A percentile compares a stretch with the other conserved stretches of the same genome.
Conservation (phyloP, 2,797 vertebrate genomes). For the Petrocephalus schoutedeni region DNA sequence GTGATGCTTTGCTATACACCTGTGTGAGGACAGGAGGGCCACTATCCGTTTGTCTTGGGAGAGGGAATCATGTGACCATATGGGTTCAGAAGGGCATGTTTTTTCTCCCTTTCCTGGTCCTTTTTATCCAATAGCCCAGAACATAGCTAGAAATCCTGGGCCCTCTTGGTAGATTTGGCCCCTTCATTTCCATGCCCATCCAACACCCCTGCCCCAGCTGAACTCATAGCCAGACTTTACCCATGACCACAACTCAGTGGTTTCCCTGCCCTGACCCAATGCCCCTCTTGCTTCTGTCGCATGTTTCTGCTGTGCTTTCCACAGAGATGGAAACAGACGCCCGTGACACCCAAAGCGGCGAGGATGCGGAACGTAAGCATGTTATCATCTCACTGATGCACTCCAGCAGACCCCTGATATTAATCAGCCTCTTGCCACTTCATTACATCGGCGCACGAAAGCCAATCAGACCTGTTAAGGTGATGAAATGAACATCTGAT, state of each 20-base stretch:
- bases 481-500: constrained; percentile 34
- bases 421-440: constrained; percentile 27
- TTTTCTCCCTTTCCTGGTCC: background rate
- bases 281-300: background rate
- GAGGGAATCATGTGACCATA: background rate
- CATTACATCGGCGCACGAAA: constrained; percentile 32
- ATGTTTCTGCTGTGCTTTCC: background rate
- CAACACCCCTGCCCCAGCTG: background rate
- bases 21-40: background rate
- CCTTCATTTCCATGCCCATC: background rate
- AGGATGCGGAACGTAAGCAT: background rate
- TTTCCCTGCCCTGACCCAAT: background rate
- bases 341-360: background rate
- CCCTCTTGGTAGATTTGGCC: background rate
- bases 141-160: background rate
- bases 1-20: background rate
- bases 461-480: constrained; percentile 44
- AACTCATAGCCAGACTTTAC: background rate
- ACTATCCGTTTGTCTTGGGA: background rate
- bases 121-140: background rate
- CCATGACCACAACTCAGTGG: background rate
- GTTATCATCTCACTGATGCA: background rate
- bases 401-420: background rate
- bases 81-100: background rate
- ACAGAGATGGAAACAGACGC: background rate